phyloP scores from a whole-genome alignment of 2,888 invertebrate genomes.

The Ophion ellenae region DNA sequence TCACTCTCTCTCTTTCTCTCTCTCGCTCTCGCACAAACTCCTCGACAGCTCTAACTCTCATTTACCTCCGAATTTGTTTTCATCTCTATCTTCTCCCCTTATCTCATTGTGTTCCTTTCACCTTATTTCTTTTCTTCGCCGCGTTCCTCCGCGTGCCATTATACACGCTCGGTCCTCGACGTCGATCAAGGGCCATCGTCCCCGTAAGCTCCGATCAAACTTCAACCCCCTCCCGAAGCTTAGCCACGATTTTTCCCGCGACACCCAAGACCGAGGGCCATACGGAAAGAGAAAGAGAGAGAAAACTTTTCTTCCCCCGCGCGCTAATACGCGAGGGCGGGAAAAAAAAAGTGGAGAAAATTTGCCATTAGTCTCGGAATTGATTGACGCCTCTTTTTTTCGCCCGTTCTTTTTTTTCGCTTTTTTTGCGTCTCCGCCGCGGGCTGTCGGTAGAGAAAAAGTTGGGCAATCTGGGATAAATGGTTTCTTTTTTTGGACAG shows the following conservation, averaged over 20 bases:
- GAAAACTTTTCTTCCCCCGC: background rate
- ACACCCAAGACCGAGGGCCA: background rate
- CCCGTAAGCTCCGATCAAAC: constrained; percentile 55
- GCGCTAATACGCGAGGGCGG: constrained; percentile 25
- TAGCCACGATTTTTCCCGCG: constrained; percentile 1
- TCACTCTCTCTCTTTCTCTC: constrained; percentile 7
- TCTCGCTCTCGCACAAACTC: constrained; percentile 13
- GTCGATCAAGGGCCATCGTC: constrained; percentile 61
- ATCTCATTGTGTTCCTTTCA: constrained; percentile 8
- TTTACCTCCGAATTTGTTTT: constrained; percentile 47
- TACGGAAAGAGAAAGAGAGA: background rate
- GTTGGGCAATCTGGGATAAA: background rate
- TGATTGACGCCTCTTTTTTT: constrained; percentile 34
- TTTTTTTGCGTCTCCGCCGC: background rate
- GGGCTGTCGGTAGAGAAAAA: background rate
- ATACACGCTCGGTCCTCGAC: constrained; percentile 24
- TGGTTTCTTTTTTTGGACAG: no score
- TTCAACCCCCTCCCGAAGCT: constrained; percentile 26
- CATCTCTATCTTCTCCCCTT: constrained; percentile 31
- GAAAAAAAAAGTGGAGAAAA: constrained; percentile 28
- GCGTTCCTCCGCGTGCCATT: constrained; percentile 4
- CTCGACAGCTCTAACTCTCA: constrained; percentile 29
- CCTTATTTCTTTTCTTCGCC: constrained; percentile 17
- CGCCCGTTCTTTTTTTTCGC: background rate
- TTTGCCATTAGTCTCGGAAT: constrained; percentile 44